Percentiles rank a stretch among this genome's conserved stretches.
phyloP scores from a whole-genome alignment of 2,113 vertebrate genomes.

The Acanthisitta chloris region DNA sequence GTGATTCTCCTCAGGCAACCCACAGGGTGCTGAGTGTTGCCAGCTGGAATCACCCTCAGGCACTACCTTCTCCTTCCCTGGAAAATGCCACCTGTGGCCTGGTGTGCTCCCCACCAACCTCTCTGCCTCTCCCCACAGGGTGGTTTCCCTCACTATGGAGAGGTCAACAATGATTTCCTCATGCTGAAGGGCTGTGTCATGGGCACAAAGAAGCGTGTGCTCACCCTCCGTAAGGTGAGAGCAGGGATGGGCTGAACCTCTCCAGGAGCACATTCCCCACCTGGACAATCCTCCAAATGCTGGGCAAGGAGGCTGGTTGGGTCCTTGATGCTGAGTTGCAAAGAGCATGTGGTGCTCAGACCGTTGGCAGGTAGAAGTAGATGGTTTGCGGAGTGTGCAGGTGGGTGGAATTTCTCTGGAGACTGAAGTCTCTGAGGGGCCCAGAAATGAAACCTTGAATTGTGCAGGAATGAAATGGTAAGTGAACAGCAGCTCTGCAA shows the following conservation, averaged over 20 bases:
- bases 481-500: neutral
- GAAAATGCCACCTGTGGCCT: neutral
- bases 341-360: neutral
- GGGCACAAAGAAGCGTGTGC: slow-evolving; percentile 79
- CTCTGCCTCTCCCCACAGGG: slow-evolving; percentile 64
- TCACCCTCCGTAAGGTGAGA: slow-evolving; percentile 83
- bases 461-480: neutral
- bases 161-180: slow-evolving; percentile 81
- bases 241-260: neutral
- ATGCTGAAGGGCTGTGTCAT: slow-evolving; percentile 84
- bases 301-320: neutral
- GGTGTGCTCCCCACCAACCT: neutral
- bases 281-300: neutral
- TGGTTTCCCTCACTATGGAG: slow-evolving; percentile 80
- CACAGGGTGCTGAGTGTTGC: neutral
- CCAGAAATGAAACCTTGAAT: neutral
- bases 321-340: neutral
- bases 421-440: neutral
- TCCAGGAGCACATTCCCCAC: accelerated
- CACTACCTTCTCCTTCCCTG: neutral
- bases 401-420: neutral
- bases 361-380: accelerated
- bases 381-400: neutral
- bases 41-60: neutral
- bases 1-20: neutral